phyloP scores from a whole-genome alignment of 2,888 invertebrate genomes.

The Hololepta plana region DNA sequence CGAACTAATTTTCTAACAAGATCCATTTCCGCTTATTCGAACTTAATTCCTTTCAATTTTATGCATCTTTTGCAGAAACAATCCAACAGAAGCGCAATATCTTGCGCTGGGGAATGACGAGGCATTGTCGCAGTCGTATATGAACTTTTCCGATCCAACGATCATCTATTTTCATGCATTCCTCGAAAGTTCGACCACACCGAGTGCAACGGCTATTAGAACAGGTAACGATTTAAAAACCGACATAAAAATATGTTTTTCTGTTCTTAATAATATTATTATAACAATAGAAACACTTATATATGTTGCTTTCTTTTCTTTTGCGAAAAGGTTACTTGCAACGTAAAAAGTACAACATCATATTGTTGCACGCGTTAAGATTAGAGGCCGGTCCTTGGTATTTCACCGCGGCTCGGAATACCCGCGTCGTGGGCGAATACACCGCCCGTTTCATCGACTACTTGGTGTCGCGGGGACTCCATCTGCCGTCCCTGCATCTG shows the following conservation, averaged over 20 bases:
- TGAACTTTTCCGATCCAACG: constrained; percentile 37
- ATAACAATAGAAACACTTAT: too few relatives aligned
- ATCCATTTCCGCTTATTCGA: too few relatives aligned
- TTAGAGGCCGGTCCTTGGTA: constrained; percentile 47
- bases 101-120: constrained; percentile 30
- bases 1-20: too few relatives aligned
- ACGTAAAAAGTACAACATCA: constrained; percentile 38
- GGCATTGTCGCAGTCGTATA: constrained; percentile 33
- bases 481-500: constrained; percentile 35
- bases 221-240: constrained; percentile 29
- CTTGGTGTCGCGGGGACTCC: constrained; percentile 35
- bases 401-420: constrained; percentile 35
- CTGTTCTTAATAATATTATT: too few relatives aligned
- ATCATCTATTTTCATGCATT: constrained; percentile 44
- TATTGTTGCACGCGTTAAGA: constrained; percentile 36
- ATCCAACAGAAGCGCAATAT: constrained; percentile 23
- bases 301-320: too few relatives aligned
- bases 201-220: constrained; percentile 33
- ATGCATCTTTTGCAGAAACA: constrained; percentile 27
- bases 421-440: constrained; percentile 39
- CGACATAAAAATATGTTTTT: constrained; percentile 1
- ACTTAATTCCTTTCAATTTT: not conserved
- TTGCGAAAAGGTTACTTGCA: constrained; percentile 37
- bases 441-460: constrained; percentile 40
- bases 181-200: constrained; percentile 37